These are phyloP conservation scores for Triops cancriformis DNA, from an alignment of 1,140 invertebrate genomes.

Conservation along the genomic window DNA sequence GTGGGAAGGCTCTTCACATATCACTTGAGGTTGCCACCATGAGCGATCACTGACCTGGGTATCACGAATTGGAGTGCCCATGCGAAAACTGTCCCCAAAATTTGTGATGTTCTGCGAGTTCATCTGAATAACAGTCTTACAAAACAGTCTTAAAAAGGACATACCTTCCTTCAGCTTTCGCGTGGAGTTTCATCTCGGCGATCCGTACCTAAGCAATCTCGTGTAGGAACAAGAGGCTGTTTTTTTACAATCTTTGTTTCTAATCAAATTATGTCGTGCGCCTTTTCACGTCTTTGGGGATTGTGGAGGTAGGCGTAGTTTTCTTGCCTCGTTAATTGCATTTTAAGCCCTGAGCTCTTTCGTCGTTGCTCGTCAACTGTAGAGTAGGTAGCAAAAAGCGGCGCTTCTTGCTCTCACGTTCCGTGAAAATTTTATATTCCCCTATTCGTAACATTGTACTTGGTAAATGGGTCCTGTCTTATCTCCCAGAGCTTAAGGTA, in stretches of 20 bases:
- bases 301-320: not conserved
- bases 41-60: too few species aligned
- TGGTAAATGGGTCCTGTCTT: not conserved
- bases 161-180: too few species aligned
- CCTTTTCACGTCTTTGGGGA: not conserved
- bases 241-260: not conserved
- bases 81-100: too few species aligned
- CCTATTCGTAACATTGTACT: not conserved
- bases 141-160: too few species aligned
- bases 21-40: too few species aligned
- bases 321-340: constrained; percentile 2
- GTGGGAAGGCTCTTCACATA: too few species aligned
- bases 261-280: not conserved
- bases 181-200: too few species aligned
- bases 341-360: not conserved
- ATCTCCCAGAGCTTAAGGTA: not conserved
- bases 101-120: too few species aligned
- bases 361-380: not conserved
- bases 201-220: too few species aligned
- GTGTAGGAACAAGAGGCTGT: too few species aligned
- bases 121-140: too few species aligned
- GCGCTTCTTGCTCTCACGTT: not conserved
- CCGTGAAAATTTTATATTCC: not conserved
- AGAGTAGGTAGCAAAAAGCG: not conserved
- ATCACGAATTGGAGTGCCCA: too few species aligned